Evolutionary conservation across 1,140 invertebrate genomes (phyloP).

Genomic region (Aphaenogaster rudis): DNA sequence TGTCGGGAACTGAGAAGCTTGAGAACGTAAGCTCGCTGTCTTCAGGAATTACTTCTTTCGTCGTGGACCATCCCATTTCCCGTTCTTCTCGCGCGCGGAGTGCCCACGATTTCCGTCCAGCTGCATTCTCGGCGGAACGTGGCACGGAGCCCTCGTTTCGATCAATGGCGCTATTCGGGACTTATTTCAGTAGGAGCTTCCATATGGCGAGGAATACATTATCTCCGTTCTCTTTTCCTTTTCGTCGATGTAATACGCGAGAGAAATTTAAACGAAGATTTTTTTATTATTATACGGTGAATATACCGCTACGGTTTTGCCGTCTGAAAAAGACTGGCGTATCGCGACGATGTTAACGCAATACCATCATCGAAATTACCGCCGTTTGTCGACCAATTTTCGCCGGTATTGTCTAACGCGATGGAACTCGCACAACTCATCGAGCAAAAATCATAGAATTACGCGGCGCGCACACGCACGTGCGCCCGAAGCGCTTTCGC

Average conservation of each 20-base stretch:
- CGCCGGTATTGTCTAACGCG: slow-evolving; percentile 12
- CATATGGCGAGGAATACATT: slow-evolving; percentile 17
- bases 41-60: slow-evolving; percentile 65
- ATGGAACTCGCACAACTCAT: slow-evolving; percentile 21
- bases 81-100: slow-evolving; percentile 42
- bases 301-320: background rate
- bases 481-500: background rate
- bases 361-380: slow-evolving; percentile 31
- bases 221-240: background rate
- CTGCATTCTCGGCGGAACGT: slow-evolving; percentile 42
- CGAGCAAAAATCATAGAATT: slow-evolving; percentile 48
- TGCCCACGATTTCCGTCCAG: slow-evolving; percentile 32
- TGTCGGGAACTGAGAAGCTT: slow-evolving; percentile 62
- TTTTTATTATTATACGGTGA: background rate
- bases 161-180: slow-evolving; percentile 53
- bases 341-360: background rate
- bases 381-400: slow-evolving; percentile 49
- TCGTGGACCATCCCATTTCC: slow-evolving; percentile 57
- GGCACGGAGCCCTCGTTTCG: slow-evolving; percentile 40
- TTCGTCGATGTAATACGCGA: background rate
- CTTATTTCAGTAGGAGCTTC: slow-evolving; percentile 38
- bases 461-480: background rate
- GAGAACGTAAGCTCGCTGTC: slow-evolving; percentile 59
- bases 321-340: background rate
- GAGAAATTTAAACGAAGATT: slow-evolving; percentile 18